Base-by-base conservation (phyloP, 2,797 vertebrate species). In the Ceyx erithaca region DNA sequence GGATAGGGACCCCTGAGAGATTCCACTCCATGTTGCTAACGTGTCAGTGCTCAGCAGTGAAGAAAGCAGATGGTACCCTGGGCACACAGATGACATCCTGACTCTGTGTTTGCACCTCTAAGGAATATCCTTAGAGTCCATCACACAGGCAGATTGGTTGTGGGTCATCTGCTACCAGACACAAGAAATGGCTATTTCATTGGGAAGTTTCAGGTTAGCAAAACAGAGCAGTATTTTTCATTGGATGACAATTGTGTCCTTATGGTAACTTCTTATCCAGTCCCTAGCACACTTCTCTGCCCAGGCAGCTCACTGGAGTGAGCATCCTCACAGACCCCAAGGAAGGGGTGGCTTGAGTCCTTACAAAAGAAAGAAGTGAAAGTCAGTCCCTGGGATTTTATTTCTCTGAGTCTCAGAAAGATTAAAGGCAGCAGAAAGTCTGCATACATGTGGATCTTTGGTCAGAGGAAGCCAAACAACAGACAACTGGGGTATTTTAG, bases 41-140 rank as follows among this genome's bases (percentile, higher is more conserved):
- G 9, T 68, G 57, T 35, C 51, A 17, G 9, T 0, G 0, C 51
- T 15, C 51, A 51, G 58, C 37, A 61, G 22, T 1, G 1, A 21
- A 40, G 54, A 72, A 58, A 82, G 12, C 43, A 69, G 45, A 45
- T 5, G 3, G 2, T 16, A 54, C 6, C 62, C 58, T 0, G 0
- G 22, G 23, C 30, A 72, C 35, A 43, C 1, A 6, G 72, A 28
- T 5, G n/a, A 22, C 1, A 1, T 45, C 35, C 62, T 61, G 41
- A 45, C 45, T 51, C 76, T 45, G 63, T 57, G 37, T 54, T 63
- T 41, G 25, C 19, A 30, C 1, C 0, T 33, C 18, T 55, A 35
- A 57, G 52, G 72, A 87, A 14, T 7, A 40, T 19, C 4, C 10
- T 17, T 9, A 12, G 14, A 89, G 45, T 14, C 41, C 58, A 28